A percentile compares a stretch with the other conserved stretches of the same genome.
These are phyloP conservation scores for Lasioglossum albipes DNA, from an alignment of 1,140 invertebrate species.

Conservation along the genomic window DNA sequence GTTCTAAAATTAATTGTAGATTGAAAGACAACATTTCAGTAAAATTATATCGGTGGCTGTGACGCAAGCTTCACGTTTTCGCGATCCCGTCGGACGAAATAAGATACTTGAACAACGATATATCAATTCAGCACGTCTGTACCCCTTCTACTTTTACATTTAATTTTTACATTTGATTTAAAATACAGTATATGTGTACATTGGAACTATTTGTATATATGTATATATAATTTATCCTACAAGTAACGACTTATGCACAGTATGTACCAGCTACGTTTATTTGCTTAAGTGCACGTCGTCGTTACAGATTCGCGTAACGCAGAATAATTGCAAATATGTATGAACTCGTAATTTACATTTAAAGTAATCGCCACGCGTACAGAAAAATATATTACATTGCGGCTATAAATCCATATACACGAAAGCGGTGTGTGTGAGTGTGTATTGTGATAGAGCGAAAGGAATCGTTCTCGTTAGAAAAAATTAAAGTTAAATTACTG, in stretches of 20 bases:
- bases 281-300: slow-evolving; percentile 10
- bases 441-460: no score
- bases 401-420: slow-evolving; percentile 20
- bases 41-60: slow-evolving; percentile 19
- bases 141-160: not conserved
- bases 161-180: slow-evolving; percentile 35
- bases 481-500: slow-evolving; percentile 6
- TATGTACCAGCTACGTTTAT: slow-evolving; percentile 2
- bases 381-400: slow-evolving; percentile 35
- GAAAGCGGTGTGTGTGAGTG: not conserved
- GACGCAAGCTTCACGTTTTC: not conserved
- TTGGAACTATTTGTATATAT: not conserved
- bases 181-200: slow-evolving; percentile 37
- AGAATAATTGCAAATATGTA: not conserved
- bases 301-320: not conserved
- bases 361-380: slow-evolving; percentile 15
- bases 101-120: slow-evolving; percentile 16
- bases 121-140: not conserved
- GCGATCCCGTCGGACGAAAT: not conserved
- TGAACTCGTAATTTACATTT: not conserved
- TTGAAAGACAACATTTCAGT: slow-evolving; percentile 8
- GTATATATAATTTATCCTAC: slow-evolving; percentile 1
- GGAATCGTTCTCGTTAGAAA: not conserved
- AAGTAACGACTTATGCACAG: slow-evolving; percentile 14
- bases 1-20: slow-evolving; percentile 22